Base-by-base conservation (phyloP, 2,113 vertebrate species). In the Sebastes fasciatus region DNA sequence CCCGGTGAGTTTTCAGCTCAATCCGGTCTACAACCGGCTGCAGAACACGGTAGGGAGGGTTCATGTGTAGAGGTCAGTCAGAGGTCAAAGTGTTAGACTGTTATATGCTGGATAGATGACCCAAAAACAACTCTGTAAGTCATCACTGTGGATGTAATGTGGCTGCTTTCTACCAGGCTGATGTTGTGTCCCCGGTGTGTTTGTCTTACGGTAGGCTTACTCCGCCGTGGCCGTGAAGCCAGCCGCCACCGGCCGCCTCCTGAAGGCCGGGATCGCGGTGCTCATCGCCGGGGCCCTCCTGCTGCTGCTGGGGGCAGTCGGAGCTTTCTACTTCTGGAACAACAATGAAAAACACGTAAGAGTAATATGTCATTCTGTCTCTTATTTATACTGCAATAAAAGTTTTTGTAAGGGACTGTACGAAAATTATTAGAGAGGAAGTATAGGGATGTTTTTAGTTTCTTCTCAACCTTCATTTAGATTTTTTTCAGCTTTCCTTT, bases 261-360 rank as follows among this genome's bases (percentile, higher is more conserved):
- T 98, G 91, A 97, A 96, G 94, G 94, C 95, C 17, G 97, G 97
- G 45, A 95, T 96, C 0, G 95, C 93, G 4, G 96, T 97, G 84
- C 96, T 99, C 65, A 94, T 97, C 62, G 96, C 95, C 3, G 98
- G 97, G 26, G 96, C 96, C 0, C 89, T 96, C 14, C 93, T 99
- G 49, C 95, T 99, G 65, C 95, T 99, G 46, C 95, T 97, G 51
- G 98, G 97, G 55, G 96, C 97, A 43, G 94, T 97, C 8, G 97
- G 97, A 12, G 97, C 97, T 48, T 97, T 98, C 88, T 98, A 97
- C 95, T 98, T 97, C 91, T 98, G 98, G 97, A 98, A 98, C 91
- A 96, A 93, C 90, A 96, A 94, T 6, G 96, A 97, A 82, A 96
- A 94, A 92, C 97, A 98, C 83, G 97, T 97, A 94, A 96, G 93